Evolutionary conservation across 2,113 vertebrate species (phyloP).

Genomic region (Silurus asotus): DNA sequence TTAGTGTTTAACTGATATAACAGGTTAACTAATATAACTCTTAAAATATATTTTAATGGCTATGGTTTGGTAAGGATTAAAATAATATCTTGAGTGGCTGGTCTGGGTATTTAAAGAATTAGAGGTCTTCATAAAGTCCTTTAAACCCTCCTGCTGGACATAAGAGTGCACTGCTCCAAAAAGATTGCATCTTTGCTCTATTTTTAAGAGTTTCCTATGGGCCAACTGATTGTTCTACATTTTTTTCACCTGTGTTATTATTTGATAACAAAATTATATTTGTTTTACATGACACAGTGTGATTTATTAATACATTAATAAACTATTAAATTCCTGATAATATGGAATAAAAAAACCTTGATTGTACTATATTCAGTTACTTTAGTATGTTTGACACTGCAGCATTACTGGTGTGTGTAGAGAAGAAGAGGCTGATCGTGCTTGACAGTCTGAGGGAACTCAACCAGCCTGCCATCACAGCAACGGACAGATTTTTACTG

Average conservation of each 20-base stretch:
- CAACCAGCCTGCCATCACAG: constrained; percentile 8
- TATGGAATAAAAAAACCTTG: background rate
- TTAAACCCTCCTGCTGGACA: constrained; percentile 25
- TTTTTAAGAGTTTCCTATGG: background rate
- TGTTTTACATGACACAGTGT: background rate
- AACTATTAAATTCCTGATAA: background rate
- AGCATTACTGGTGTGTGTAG: background rate
- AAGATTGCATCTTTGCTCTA: background rate
- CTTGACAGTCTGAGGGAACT: constrained; percentile 17
- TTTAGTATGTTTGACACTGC: background rate
- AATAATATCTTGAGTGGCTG: background rate
- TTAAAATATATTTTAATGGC: background rate
- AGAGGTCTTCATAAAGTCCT: background rate
- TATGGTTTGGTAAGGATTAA: background rate
- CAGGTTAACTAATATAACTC: too few relatives aligned
- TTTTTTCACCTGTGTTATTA: background rate
- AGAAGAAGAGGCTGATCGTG: constrained; percentile 4
- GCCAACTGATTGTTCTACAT: background rate
- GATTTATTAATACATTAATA: background rate
- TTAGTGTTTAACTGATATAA: too few relatives aligned
- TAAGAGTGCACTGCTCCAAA: constrained; percentile 19
- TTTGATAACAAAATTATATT: background rate
- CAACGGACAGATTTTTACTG: constrained; percentile 26
- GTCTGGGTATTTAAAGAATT: background rate
- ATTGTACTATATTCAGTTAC: background rate